A percentile compares a stretch with the other conserved stretches of the same genome.
phyloP scores from a whole-genome alignment of 2,797 vertebrate species.

The Diplodus puntazzo region DNA sequence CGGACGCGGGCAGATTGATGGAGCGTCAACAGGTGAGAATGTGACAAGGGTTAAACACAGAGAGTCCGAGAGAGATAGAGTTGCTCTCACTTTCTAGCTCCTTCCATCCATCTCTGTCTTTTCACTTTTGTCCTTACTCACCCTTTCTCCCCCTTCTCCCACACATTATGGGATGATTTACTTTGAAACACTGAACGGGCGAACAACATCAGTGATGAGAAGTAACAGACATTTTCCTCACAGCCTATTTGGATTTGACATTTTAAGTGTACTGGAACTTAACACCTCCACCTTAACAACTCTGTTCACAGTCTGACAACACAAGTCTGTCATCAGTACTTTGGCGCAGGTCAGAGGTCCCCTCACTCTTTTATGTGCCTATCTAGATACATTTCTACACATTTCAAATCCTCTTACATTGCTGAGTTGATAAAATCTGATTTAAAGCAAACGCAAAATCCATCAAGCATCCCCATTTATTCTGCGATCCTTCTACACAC shows the following conservation, averaged over 20 bases:
- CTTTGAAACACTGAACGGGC: background rate
- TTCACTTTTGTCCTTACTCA: slow-evolving; percentile 13
- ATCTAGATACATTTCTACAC: background rate
- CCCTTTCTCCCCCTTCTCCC: background rate
- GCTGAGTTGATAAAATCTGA: background rate
- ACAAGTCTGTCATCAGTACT: background rate
- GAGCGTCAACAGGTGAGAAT: slow-evolving; percentile 82
- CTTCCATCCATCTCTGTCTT: background rate
- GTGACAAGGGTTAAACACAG: slow-evolving; percentile 54
- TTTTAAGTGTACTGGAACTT: background rate
- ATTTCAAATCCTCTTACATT: background rate
- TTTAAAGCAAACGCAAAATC: background rate
- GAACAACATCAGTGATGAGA: background rate
- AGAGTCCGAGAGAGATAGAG: slow-evolving; percentile 50
- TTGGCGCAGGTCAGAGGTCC: background rate
- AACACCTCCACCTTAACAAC: background rate
- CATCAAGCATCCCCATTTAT: background rate
- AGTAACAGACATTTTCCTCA: background rate
- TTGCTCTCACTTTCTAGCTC: slow-evolving; percentile 67
- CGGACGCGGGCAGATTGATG: slow-evolving; percentile 49
- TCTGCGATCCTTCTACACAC: background rate
- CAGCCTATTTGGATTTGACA: background rate
- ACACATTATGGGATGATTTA: slow-evolving; percentile 4
- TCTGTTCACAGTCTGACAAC: slow-evolving; percentile 10
- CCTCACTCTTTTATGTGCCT: background rate